Conservation (phyloP, 2,797 vertebrate species). For the Syncerus caffer region DNA sequence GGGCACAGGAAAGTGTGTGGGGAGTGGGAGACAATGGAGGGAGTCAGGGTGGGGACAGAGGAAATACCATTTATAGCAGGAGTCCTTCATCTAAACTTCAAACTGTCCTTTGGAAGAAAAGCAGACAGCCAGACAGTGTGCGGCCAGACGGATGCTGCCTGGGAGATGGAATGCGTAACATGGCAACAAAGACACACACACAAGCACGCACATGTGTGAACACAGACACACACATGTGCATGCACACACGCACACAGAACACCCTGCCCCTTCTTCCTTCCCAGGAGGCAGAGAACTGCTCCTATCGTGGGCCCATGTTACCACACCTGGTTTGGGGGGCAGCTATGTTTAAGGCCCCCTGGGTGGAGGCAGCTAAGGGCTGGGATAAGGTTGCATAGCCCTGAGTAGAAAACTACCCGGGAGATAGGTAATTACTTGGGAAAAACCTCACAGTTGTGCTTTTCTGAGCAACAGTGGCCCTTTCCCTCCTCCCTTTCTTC, state of each 20-base stretch:
- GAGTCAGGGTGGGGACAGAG: background rate
- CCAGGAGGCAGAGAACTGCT: background rate
- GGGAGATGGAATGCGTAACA: background rate
- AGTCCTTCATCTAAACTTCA: background rate
- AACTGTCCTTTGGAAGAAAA: conserved; percentile 1
- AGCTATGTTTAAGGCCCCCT: background rate
- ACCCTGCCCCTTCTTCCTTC: background rate
- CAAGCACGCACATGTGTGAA: background rate
- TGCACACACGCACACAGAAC: background rate
- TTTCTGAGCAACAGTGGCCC: background rate
- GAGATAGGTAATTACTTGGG: background rate
- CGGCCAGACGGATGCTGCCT: background rate
- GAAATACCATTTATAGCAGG: background rate
- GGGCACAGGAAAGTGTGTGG: background rate
- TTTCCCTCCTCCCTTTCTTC: background rate
- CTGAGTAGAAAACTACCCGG: background rate
- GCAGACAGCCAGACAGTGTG: background rate
- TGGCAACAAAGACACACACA: background rate
- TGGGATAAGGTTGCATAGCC: background rate
- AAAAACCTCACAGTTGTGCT: background rate
- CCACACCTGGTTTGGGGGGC: background rate
- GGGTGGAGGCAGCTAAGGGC: background rate
- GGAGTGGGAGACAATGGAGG: background rate
- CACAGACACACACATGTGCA: background rate
- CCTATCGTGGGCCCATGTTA: rapidly evolving